Evolutionary conservation across 2,888 invertebrate species (phyloP), one percentile per base, ranked within the genome.

Genomic region (Tenthredo amoena): DNA sequence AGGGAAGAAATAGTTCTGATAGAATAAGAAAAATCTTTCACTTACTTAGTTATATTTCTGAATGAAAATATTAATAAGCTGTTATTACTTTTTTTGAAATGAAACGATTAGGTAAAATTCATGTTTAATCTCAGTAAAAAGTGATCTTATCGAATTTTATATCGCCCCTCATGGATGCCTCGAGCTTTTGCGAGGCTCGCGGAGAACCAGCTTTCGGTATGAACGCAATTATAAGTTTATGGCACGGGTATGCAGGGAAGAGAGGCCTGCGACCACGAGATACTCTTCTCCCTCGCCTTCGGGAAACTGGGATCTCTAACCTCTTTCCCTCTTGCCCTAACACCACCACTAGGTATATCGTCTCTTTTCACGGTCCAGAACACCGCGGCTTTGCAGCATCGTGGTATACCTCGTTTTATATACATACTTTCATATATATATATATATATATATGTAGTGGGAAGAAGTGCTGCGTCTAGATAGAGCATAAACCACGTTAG

Each of bases 191-290:
- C 43, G 9, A 65, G 26, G 3, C 43, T 43, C 26, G 40, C 43
- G n/a, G 9, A 43, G 26, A 31, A 18, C 26, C 31, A 72, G 55
- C 77, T 77, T 47, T 34, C 31, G 77, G 77, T 77, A 77, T 55
- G 77, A 77, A 77, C 55, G 77, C 77, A 77, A 77, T 77, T 77
- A 77, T 77, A 47, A 77, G 50, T 77, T 77, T 77, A 77, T 77
- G 18, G 26, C 18, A 77, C 31, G 47, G 77, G 77, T 55, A 55
- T 31, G 31, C 9, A 3, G 18, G 21, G 55, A 21, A 34, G 55
- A 2, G 47, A 18, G 34, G 77, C 34, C 77, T 77, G 77, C 50
- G 77, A 77, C 77, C 40, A 26, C 50, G 50, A 77, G 77, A 77
- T 77, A 77, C 40, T 77, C 50, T 55, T 77, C 43, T 74, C 18